These are phyloP conservation scores for Scatophagus argus DNA, from an alignment of 2,113 vertebrate species.

Conservation along the genomic window DNA sequence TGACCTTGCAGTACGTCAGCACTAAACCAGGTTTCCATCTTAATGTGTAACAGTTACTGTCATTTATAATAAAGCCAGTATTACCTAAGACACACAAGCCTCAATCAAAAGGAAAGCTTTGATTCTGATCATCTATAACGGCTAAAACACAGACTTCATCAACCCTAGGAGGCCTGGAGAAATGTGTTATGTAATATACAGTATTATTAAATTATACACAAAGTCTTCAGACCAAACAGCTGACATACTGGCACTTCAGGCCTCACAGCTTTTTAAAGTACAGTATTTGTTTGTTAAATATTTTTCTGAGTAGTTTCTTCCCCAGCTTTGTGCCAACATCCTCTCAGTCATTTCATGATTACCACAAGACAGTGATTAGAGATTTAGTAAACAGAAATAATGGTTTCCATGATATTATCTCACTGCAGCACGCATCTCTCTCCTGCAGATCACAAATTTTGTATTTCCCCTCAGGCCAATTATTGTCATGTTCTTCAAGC, in stretches of 20 bases:
- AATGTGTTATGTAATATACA: not conserved
- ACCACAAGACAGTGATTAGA: constrained; percentile 55
- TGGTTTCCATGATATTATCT: constrained; percentile 3
- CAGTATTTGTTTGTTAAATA: not conserved
- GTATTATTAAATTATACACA: not conserved
- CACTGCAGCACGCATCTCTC: constrained; percentile 10
- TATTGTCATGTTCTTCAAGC: constrained; percentile 8
- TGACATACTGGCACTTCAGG: not conserved
- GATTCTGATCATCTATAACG: not conserved
- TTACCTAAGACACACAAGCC: not conserved
- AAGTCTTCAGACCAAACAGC: not conserved
- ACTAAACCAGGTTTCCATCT: not conserved
- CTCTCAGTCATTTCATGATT: constrained; percentile 3
- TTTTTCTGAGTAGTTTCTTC: not conserved
- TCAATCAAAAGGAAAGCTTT: not conserved
- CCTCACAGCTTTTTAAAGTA: not conserved
- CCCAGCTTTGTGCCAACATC: constrained; percentile 5
- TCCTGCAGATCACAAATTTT: constrained; percentile 12
- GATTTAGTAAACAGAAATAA: constrained; percentile 43
- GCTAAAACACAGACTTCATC: not conserved
- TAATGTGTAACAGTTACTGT: not conserved
- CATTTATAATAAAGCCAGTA: not conserved
- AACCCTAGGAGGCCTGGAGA: not conserved
- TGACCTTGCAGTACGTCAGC: not conserved
- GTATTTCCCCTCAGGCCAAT: constrained; percentile 22